Base-by-base conservation (phyloP, 1,140 invertebrate species). In the Hyles euphorbiae region DNA sequence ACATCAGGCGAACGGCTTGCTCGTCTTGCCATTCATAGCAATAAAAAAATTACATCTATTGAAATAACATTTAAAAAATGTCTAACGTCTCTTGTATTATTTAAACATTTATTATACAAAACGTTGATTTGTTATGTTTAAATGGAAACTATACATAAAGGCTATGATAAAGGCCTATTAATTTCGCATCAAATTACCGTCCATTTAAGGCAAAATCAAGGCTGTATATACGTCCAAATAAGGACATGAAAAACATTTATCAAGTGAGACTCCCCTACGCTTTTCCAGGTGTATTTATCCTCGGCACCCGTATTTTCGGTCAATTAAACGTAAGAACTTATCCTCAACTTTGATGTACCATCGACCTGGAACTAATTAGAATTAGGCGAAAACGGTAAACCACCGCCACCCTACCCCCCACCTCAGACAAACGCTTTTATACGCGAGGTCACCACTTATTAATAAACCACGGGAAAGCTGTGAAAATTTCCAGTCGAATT, bases 301-400 rank as follows among this genome's bases (percentile, higher is more conserved):
- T 47, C 62, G 60, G 68, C 58, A 45, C 58, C 45, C 64, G 53
- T 62, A 78, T 78, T 80, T 70, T 74, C 72, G 75, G 68, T 72
- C 72, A 81, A 81, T 81, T 83, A 77, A 83, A 74, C 72, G 74
- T 74, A 74, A 79, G 81, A 79, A 78, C 70, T 76, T 70, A 67
- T 68, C 62, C 62, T 65, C 58, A 72, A 73, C 69, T 79, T 76
- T 79, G 73, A 81, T 79, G 71, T 74, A 71, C 66, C 69, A 62
- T 55, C 68, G 74, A 78, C 74, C 77, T 78, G 72, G 69, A 83
- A 81, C 73, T 83, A 83, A 81, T 81, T 83, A 81, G 70, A 78
- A 76, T 80, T 74, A 68, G 67, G 71, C 72, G 78, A 74, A 64
- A 81, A 78, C 68, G 70, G 68, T 22, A 22, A 22, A 22, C 22